phyloP scores from a whole-genome alignment of 92 coral and sea anemone genomes.

The Porites rus region DNA sequence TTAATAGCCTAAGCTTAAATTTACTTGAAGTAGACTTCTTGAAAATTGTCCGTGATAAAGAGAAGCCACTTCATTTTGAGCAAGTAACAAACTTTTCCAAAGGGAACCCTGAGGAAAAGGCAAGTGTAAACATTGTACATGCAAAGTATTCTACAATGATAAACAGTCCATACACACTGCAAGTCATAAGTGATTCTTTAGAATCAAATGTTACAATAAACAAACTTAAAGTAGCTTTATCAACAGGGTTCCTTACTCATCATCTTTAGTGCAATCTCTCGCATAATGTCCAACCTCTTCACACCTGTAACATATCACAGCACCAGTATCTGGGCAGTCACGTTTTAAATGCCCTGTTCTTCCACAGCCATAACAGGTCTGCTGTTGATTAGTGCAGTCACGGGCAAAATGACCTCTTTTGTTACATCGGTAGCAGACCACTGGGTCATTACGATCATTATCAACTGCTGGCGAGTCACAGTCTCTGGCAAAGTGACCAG shows the following conservation, averaged over 20 bases:
- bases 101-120: not conserved
- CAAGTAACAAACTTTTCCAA: no score
- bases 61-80: no score
- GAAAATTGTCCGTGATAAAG: no score
- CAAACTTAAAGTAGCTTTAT: not conserved
- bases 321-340: slow-evolving; percentile 70
- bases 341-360: slow-evolving; percentile 90
- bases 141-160: not conserved
- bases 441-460: slow-evolving; percentile 4
- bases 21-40: no score
- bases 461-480: slow-evolving; percentile 69
- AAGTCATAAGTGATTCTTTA: not conserved
- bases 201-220: slow-evolving; percentile 6
- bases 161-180: not conserved
- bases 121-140: not conserved
- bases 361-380: slow-evolving; percentile 75
- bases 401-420: slow-evolving; percentile 86
- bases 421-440: slow-evolving; percentile 82
- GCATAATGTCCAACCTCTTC: slow-evolving; percentile 89
- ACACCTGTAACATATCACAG: slow-evolving; percentile 77
- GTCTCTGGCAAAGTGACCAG: slow-evolving; percentile 93
- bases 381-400: slow-evolving; percentile 65
- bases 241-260: slow-evolving; percentile 34
- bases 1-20: no score
- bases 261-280: slow-evolving; percentile 80